A percentile compares a stretch with the other conserved stretches of the same genome.
phyloP scores from a whole-genome alignment of 92 coral and sea anemone species.

The Plumapathes pennacea region DNA sequence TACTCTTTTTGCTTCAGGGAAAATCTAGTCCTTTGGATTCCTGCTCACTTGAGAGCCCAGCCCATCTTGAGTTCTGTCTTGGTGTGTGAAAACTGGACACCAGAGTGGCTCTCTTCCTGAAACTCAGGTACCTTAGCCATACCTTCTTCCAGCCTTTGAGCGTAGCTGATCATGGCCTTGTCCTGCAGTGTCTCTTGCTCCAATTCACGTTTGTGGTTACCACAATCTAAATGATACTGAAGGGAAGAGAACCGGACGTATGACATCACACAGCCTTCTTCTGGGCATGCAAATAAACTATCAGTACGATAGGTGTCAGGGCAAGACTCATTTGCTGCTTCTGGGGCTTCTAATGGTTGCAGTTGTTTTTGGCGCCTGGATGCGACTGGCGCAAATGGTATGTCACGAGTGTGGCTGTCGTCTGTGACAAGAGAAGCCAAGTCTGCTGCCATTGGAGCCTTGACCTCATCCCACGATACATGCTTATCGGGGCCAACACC shows the following conservation, averaged over 20 bases:
- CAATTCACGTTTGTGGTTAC: conserved; percentile 39
- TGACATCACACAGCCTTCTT: conserved; percentile 47
- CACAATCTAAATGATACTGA: conserved; percentile 44
- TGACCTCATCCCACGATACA: neutral
- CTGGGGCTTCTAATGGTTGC: too few relatives aligned
- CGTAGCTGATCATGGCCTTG: conserved; percentile 49
- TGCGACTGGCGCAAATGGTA: too few relatives aligned
- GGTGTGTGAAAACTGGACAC: neutral
- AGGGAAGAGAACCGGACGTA: conserved; percentile 29
- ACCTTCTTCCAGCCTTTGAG: conserved; percentile 43
- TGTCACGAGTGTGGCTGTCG: too few relatives aligned
- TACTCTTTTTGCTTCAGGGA: conserved; percentile 36
- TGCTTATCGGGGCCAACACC: neutral
- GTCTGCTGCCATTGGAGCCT: too few relatives aligned
- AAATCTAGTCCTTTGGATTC: conserved; percentile 13
- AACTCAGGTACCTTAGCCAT: conserved; percentile 22
- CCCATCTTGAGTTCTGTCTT: conserved; percentile 23
- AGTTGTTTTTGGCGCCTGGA: too few relatives aligned
- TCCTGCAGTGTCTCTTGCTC: conserved; percentile 40
- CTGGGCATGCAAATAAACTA: conserved; percentile 27
- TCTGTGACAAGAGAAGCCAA: too few relatives aligned
- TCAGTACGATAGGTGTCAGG: neutral
- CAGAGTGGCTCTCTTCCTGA: conserved; percentile 6
- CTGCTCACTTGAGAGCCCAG: conserved; percentile 31
- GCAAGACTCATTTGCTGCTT: neutral